phyloP scores from a whole-genome alignment of 2,797 vertebrate genomes.

The Galaxias olidus region DNA sequence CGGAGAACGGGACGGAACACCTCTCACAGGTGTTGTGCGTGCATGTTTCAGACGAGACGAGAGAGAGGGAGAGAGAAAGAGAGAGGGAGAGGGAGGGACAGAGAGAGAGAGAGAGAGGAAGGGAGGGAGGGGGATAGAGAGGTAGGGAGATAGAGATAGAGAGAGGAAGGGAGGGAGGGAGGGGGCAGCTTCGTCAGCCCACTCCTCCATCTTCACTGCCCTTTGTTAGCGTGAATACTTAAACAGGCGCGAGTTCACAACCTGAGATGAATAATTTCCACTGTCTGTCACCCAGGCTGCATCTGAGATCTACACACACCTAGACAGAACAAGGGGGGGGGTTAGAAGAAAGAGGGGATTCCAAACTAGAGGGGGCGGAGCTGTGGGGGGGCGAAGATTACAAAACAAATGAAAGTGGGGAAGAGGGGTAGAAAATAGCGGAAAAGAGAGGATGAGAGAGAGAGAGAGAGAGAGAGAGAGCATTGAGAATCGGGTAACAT shows the following conservation, averaged over 20 bases:
- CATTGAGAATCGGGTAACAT: conserved; percentile 11
- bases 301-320: conserved; percentile 78
- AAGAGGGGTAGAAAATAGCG: conserved; percentile 29
- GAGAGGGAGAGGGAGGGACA: too few relatives aligned
- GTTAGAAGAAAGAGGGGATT: conserved; percentile 25
- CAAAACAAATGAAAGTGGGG: not conserved
- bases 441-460: conserved; percentile 27
- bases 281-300: conserved; percentile 72
- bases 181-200: conserved; percentile 71
- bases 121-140: conserved; percentile 25
- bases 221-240: conserved; percentile 84
- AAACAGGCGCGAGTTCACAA: conserved; percentile 76
- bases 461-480: conserved; percentile 47
- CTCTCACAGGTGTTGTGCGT: too few relatives aligned
- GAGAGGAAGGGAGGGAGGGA: conserved; percentile 18
- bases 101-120: conserved; percentile 64
- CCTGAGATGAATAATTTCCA: conserved; percentile 81
- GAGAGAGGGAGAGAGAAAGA: too few relatives aligned
- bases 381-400: conserved; percentile 8
- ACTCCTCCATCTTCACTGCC: conserved; percentile 70
- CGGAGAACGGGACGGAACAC: not conserved
- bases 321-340: conserved; percentile 37
- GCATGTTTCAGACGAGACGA: too few relatives aligned
- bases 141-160: conserved; percentile 3
- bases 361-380: not conserved